Base-by-base conservation (phyloP, 2,888 invertebrate species). In the Ceramica pisi region DNA sequence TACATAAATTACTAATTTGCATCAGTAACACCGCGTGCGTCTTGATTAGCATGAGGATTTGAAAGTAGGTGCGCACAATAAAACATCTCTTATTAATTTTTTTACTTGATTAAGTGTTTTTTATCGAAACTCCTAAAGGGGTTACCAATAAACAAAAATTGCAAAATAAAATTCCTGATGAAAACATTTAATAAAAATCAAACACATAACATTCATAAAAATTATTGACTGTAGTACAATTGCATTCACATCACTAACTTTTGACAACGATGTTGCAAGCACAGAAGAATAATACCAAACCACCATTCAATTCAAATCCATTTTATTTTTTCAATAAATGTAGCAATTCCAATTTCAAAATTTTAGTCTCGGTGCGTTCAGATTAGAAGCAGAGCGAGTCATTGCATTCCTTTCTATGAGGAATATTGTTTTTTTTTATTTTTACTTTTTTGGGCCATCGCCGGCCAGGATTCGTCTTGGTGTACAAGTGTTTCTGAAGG, bases 401-500 rank as follows among this genome's bases (percentile, higher is more conserved):
- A 84, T 75, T 80, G 80, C 70, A 83, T 80, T 83, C 83, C 83
- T 62, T 82, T 73, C 60, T 26, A 51, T 21, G 56, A 61, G 48
- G 23, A 70, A 77, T 81, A 81, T 48, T 62, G 81, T 84, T 87
- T 87, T 87, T 87, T 82, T 82, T 71, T 71, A 12, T 53, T 81
- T 78, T 46, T 38, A 3, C 14, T 21, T 81, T 85, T 86, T 75
- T 85, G 86, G 81, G 67, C 63, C 63, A 51, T 71, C 69, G 68
- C 74, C 86, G 82, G 80, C 69, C 89, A 92, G 93, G 92, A 94
- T 94, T 94, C 94, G 94, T 93, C 92, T 92, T 92, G 94, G 90
- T 90, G 83, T 88, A 91, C 93, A 93, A 92, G 92, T 94, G 92
- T 91, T 90, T 86, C 84, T 84, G 55, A 88, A 80, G 84, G 81